A percentile compares a stretch with the other conserved stretches of the same genome.
Conservation (phyloP, 1,140 invertebrate genomes). For the Xylocopa sonorina region DNA sequence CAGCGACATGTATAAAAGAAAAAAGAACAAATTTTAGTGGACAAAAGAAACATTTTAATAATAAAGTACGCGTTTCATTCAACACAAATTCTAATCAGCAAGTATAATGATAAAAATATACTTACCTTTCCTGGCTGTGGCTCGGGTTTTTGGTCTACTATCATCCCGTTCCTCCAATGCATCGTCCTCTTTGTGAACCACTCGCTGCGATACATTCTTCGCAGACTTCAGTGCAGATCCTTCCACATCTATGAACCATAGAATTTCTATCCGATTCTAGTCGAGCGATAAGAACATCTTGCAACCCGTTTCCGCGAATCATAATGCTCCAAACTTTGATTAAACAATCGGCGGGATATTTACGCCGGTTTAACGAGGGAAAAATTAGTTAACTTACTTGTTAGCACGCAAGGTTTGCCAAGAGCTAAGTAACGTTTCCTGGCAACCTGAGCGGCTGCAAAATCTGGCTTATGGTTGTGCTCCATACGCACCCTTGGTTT, state of each 20-base stretch:
- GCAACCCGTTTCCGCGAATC: too few relatives aligned
- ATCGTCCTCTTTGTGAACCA: constrained; percentile 2
- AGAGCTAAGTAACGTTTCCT: constrained; percentile 72
- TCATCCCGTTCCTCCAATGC: neutral
- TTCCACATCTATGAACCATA: neutral
- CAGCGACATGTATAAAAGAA: neutral
- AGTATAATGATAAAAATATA: neutral
- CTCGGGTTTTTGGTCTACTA: neutral
- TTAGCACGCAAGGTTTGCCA: constrained; percentile 63
- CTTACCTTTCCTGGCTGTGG: constrained; percentile 19
- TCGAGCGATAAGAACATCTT: neutral
- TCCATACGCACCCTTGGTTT: constrained; percentile 74
- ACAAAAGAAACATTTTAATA: neutral
- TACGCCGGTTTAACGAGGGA: neutral
- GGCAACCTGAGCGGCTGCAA: constrained; percentile 74
- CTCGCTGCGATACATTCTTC: neutral
- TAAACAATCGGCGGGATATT: neutral
- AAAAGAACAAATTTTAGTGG: neutral
- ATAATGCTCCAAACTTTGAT: neutral
- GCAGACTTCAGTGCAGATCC: neutral
- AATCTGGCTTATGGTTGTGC: constrained; percentile 80
- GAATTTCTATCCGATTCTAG: neutral
- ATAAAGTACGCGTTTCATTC: neutral
- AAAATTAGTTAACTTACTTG: constrained; percentile 53
- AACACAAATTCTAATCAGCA: neutral